Evolutionary conservation across 2,888 invertebrate genomes (phyloP), one percentile per base, ranked within the genome.

Genomic region (Phragmatobia fuliginosa): DNA sequence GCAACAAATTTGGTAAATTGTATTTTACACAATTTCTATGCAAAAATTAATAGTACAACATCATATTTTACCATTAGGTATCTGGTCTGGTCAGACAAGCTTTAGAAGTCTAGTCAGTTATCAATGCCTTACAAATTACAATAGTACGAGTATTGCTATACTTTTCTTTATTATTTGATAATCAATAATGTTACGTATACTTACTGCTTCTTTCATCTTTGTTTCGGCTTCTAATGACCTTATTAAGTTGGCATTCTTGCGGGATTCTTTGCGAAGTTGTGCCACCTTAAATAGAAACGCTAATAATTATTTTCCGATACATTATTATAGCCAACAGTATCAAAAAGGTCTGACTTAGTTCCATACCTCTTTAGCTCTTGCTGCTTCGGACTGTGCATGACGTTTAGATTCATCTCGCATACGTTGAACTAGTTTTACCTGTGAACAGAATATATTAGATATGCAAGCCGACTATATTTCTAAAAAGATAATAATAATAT

Each of bases 321-420:
- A 64, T 36, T 56, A 52, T 11, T 56, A 16, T n/a, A 61, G 28
- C 33, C 3, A 33, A 33, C 7, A 33, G 25, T 18, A 21, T 0
- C 25, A 0, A 59, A 56, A 52, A 28, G 25, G 45, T 11, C 6
- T 41, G 6, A 36, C 18, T 52, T 3, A 33, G 28, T 21, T 45
- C 49, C 74, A 69, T 82, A 92, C 94, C 95, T 99, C 99, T 81
- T 97, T 96, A 65, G 97, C 96, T 80, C 98, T 96, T 52, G 96
- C 96, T 31, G 97, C 94, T 87, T 99, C 98, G 11, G 97, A 96
- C 87, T 98, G 97, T 79, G 98, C 97, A 85, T 98, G 98, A 68
- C 97, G 96, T 83, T 97, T 97, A 8, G 97, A 96, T 89, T 99
- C 99, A 72, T 98, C 98, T 70, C 98, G 97, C 97, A 99, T 99